phyloP scores from a whole-genome alignment of 1,140 invertebrate species.

The Drosophila orena region DNA sequence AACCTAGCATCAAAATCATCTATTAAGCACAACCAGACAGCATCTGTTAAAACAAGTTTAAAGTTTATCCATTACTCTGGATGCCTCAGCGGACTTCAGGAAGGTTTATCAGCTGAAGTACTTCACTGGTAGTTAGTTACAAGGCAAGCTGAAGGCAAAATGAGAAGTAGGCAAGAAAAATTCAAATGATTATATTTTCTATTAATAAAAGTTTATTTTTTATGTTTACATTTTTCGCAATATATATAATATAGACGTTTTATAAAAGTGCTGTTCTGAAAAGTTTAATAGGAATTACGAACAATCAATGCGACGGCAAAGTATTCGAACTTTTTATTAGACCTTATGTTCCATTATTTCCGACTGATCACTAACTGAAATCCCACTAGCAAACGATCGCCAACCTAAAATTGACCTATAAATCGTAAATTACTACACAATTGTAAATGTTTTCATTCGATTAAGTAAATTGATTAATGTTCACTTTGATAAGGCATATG shows the following conservation, averaged over 20 bases:
- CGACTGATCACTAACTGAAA: slow-evolving; percentile 3
- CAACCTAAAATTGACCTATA: slow-evolving; percentile 3
- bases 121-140: too few species aligned
- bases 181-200: slow-evolving; percentile 9
- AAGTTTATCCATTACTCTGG: background rate
- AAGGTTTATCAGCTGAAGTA: background rate
- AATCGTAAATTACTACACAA: slow-evolving; percentile 18
- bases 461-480: slow-evolving; percentile 40
- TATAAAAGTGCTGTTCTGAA: too few species aligned
- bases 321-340: background rate
- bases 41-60: too few species aligned
- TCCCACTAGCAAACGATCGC: slow-evolving; percentile 2
- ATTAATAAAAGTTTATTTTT: slow-evolving; percentile 31
- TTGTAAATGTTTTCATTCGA: slow-evolving; percentile 39
- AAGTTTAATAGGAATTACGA: too few species aligned
- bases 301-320: too few species aligned
- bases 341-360: background rate
- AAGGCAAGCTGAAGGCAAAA: slow-evolving; percentile 4
- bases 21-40: slow-evolving; percentile 12
- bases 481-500: slow-evolving; percentile 30
- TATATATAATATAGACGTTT: too few species aligned
- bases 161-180: slow-evolving; percentile 1
- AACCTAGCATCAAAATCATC: slow-evolving; percentile 33
- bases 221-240: slow-evolving; percentile 7
- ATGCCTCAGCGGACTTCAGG: too few species aligned